Evolutionary conservation across 2,113 vertebrate species (phyloP), one percentile per base, ranked within the genome.

Genomic region (Eurystomus gularis): DNA sequence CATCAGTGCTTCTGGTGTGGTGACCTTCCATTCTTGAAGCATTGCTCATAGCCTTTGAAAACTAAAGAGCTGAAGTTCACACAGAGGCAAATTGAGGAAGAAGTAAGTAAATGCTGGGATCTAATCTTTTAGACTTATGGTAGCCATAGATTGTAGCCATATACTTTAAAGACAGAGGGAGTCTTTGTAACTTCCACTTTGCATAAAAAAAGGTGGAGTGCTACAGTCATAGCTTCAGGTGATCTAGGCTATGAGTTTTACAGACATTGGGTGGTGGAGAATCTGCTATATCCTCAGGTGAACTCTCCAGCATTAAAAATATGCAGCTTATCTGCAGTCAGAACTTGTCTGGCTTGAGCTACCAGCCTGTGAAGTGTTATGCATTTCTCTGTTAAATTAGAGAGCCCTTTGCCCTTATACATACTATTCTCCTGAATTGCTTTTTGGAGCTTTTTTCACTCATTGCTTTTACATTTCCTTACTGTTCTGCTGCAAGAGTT

Each of bases 331-430:
- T 94, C 91, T 93, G 86, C 26, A 97, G 91, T 90, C 91, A 93
- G 80, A 86, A 93, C 83, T 90, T 90, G 91, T 93, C 91, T 72
- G 58, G 49, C 87, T 93, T 5, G 31, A 97, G 91, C 62, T 95
- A 88, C 75, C 90, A 83, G 96, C 25, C 90, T 78, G 77, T 90
- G 88, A 92, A 86, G 68, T 92, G 76, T 78, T 86, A 86, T 57
- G 52, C 71, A 92, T 89, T 96, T 94, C 82, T 81, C 90, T 61
- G 52, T 71, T 82, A 94, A 92, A 94, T 93, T 95, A 95, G 90
- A 92, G 64, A 92, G 68, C 55, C 88, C 86, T 97, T 48, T 95
- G 72, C 64, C 85, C 86, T 93, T 88, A 86, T 75, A 78, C 78
- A 72, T 91, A 84, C 69, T 80, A 83, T 92, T 82, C 33, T 92